Percentiles rank a stretch among this genome's conserved stretches.
These are phyloP conservation scores for Nansenia antarctica DNA, from an alignment of 2,113 vertebrate species.

Conservation along the genomic window DNA sequence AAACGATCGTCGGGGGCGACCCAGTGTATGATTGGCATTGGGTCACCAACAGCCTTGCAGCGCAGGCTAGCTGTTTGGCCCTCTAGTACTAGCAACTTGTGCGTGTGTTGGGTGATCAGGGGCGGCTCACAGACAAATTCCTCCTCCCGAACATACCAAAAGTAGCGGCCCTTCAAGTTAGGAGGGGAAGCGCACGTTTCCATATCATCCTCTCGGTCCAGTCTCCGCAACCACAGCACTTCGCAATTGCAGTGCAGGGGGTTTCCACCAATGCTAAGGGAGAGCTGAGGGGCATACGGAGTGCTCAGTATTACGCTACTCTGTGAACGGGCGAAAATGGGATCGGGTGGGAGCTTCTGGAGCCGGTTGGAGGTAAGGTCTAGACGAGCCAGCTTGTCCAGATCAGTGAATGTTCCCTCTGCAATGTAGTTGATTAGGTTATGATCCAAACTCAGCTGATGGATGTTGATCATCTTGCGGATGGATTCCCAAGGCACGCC, in stretches of 20 bases:
- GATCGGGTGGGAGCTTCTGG: conserved; percentile 93
- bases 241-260: conserved; percentile 97
- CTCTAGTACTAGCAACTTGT: conserved; percentile 93
- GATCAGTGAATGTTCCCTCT: conserved; percentile 92
- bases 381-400: conserved; percentile 88
- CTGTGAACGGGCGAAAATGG: conserved; percentile 93
- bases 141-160: conserved; percentile 93
- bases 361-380: conserved; percentile 95
- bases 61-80: conserved; percentile 92
- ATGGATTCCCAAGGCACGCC: conserved; percentile 92
- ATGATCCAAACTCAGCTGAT: conserved; percentile 96
- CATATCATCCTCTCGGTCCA: conserved; percentile 92
- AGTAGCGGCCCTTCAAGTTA: conserved; percentile 91
- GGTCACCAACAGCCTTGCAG: conserved; percentile 96
- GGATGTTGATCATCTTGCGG: conserved; percentile 93
- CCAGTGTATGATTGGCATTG: conserved; percentile 93
- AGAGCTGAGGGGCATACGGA: conserved; percentile 84
- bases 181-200: conserved; percentile 95
- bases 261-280: conserved; percentile 94
- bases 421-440: conserved; percentile 90
- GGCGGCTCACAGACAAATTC: conserved; percentile 96
- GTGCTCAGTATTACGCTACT: conserved; percentile 76
- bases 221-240: conserved; percentile 89
- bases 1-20: conserved; percentile 90
- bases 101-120: conserved; percentile 94